Conservation (phyloP, 30 jellyfish, hydroid and myxozoan species). For the Turritopsis dohrnii region DNA sequence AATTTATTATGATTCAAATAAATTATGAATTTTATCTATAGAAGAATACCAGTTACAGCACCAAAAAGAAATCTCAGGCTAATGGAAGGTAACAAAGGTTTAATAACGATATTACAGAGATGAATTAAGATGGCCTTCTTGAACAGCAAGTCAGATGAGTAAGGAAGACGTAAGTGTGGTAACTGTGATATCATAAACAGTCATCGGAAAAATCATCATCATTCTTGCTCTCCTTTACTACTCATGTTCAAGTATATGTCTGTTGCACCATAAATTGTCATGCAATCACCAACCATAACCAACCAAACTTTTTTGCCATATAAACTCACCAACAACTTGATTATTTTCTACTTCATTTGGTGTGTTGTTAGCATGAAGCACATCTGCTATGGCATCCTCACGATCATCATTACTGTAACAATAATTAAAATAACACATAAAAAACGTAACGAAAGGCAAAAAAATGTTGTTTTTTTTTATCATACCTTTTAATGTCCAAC, state of each 20-base stretch:
- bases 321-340: not conserved
- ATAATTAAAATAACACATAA: no score
- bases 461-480: not conserved
- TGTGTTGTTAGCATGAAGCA: not conserved
- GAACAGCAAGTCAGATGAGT: conserved; percentile 31
- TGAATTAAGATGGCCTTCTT: no score
- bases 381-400: not conserved
- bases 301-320: no score
- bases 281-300: not conserved
- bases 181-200: not conserved
- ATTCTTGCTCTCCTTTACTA: not conserved
- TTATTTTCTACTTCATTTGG: not conserved
- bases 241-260: not conserved
- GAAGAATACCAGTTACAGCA: no score
- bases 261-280: not conserved
- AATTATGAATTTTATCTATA: no score
- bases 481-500: not conserved
- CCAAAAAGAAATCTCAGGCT: no score
- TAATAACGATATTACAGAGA: no score
- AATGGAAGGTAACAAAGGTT: no score
- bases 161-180: conserved; percentile 19
- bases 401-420: not conserved
- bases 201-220: conserved; percentile 10
- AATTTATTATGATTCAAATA: no score
- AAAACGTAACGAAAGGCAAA: no score